Conservation (phyloP, 2,797 vertebrate species). For the Protosalanx chinensis region DNA sequence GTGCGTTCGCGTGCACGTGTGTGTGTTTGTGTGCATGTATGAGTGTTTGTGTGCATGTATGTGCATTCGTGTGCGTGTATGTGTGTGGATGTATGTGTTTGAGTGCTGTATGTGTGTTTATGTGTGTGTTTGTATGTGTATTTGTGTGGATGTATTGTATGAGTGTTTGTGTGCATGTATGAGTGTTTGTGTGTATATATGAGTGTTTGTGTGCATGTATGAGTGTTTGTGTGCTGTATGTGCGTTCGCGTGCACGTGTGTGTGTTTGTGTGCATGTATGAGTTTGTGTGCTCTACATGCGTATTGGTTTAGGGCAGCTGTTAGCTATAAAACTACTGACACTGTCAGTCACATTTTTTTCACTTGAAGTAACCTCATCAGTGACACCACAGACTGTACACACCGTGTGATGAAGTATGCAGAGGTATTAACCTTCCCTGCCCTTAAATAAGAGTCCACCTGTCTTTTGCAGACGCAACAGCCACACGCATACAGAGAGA, state of each 20-base stretch:
- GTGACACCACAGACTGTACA: slow-evolving; percentile 17
- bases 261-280: not conserved
- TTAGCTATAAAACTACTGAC: slow-evolving; percentile 43
- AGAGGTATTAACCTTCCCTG: not conserved
- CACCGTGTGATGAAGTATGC: slow-evolving; percentile 13
- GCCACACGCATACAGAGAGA: not conserved
- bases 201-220: not conserved
- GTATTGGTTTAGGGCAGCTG: slow-evolving; percentile 58
- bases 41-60: slow-evolving; percentile 1
- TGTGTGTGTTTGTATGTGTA: not conserved
- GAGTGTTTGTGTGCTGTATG: not conserved
- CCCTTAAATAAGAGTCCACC: not conserved
- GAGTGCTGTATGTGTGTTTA: not conserved
- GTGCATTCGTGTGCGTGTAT: not conserved
- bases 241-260: not conserved
- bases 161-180: too few species aligned
- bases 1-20: too few species aligned
- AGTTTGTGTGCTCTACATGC: not conserved
- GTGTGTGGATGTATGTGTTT: not conserved
- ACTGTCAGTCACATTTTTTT: slow-evolving; percentile 39
- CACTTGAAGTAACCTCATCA: slow-evolving; percentile 52
- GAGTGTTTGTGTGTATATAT: not conserved
- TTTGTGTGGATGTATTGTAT: too few species aligned
- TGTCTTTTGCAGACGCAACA: not conserved
- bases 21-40: not conserved